phyloP scores from a whole-genome alignment of 2,888 invertebrate genomes.

The Drosophila percnosoma region DNA sequence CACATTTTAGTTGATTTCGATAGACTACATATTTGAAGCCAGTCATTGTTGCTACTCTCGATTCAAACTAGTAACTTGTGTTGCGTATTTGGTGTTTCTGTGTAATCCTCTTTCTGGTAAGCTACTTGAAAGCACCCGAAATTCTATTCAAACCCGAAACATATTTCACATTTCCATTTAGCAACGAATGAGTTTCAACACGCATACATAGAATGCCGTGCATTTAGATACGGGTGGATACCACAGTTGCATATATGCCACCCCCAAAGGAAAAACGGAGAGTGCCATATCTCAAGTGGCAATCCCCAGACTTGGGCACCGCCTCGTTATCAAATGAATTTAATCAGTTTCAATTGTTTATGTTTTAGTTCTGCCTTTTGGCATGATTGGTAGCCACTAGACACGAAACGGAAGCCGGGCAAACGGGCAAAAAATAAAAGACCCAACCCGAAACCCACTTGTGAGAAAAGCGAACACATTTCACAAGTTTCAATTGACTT shows the following conservation, averaged over 20 bases:
- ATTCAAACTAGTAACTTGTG: background rate
- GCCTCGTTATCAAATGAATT: conserved; percentile 77
- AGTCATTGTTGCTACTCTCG: background rate
- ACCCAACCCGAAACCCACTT: conserved; percentile 8
- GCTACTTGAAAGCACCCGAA: conserved; percentile 18
- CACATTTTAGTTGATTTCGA: background rate
- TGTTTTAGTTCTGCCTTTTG: conserved; percentile 61
- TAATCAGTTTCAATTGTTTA: conserved; percentile 81
- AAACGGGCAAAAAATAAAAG: background rate
- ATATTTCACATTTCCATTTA: conserved; percentile 60
- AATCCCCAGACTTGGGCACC: conserved; percentile 44
- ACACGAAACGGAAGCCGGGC: conserved; percentile 65
- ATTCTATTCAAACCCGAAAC: conserved; percentile 60
- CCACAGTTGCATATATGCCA: conserved; percentile 40
- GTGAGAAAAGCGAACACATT: conserved; percentile 33
- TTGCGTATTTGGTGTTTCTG: background rate
- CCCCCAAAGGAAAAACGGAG: conserved; percentile 38
- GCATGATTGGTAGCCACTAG: conserved; percentile 74
- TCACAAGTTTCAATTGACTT: conserved; percentile 68
- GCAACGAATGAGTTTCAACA: conserved; percentile 49
- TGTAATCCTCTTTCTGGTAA: background rate
- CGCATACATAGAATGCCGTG: conserved; percentile 30
- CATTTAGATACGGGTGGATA: conserved; percentile 8
- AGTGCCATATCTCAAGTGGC: conserved; percentile 69
- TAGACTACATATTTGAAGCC: background rate